phyloP scores from a whole-genome alignment of 2,888 invertebrate species.

The Dioctria rufipes region DNA sequence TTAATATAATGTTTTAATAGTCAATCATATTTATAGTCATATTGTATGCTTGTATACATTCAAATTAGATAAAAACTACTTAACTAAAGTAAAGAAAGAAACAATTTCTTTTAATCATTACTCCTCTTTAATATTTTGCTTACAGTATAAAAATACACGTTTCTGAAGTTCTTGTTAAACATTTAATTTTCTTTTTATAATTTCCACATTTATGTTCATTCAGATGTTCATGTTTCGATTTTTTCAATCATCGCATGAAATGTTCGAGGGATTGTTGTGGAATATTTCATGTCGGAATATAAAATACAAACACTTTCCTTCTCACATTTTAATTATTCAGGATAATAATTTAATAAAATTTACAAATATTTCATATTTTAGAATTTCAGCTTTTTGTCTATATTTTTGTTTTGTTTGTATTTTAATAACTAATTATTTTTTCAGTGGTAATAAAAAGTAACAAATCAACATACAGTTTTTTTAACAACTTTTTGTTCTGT shows the following conservation, averaged over 20 bases:
- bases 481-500: conserved; percentile 28
- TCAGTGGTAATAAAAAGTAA: conserved; percentile 37
- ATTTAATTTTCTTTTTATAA: conserved; percentile 39
- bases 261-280: neutral
- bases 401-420: conserved; percentile 43
- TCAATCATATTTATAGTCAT: conserved; percentile 52
- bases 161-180: conserved; percentile 50
- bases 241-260: neutral
- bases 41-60: conserved; percentile 45
- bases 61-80: conserved; percentile 29
- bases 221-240: conserved; percentile 39
- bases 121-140: conserved; percentile 46
- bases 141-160: conserved; percentile 54
- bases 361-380: conserved; percentile 49
- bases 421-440: conserved; percentile 27
- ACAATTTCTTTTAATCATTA: conserved; percentile 47
- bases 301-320: conserved; percentile 23
- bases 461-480: conserved; percentile 22
- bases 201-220: conserved; percentile 37
- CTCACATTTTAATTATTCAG: conserved; percentile 32
- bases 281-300: neutral
- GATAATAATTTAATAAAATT: conserved; percentile 49
- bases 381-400: conserved; percentile 37
- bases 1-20: conserved; percentile 50
- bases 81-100: conserved; percentile 45